Conservation (phyloP, 1,140 invertebrate genomes). For the Drosophila insularis region DNA sequence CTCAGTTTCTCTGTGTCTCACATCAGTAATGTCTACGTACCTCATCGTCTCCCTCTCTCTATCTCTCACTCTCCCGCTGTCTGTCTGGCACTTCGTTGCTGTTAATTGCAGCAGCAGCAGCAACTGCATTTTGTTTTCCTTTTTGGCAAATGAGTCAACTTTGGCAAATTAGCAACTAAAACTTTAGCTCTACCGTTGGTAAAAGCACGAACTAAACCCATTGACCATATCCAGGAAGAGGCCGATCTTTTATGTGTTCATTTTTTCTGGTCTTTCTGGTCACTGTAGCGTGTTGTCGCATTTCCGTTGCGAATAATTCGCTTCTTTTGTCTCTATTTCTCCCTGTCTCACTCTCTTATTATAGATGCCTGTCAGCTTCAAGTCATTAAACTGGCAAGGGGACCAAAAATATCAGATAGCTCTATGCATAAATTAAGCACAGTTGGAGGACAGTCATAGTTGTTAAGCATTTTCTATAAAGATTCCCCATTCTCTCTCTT, state of each 20-base stretch:
- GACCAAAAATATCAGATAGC: constrained; percentile 31
- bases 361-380: constrained; percentile 56
- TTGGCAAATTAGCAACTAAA: constrained; percentile 48
- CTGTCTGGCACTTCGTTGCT: background rate
- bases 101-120: background rate
- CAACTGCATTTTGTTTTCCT: constrained; percentile 36
- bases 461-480: constrained; percentile 35
- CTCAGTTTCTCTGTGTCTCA: constrained; percentile 24
- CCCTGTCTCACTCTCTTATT: constrained; percentile 37
- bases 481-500: constrained; percentile 20
- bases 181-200: constrained; percentile 4
- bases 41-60: background rate
- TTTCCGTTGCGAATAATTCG: constrained; percentile 64
- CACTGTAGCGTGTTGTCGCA: constrained; percentile 68
- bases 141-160: constrained; percentile 49
- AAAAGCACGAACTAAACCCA: constrained; percentile 26
- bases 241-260: constrained; percentile 6
- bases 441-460: constrained; percentile 21
- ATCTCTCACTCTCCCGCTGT: background rate
- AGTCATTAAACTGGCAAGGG: constrained; percentile 29
- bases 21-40: too few relatives aligned
- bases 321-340: constrained; percentile 12
- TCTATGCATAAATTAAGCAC: constrained; percentile 66
- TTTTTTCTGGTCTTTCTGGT: constrained; percentile 13
- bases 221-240: constrained; percentile 57